Percentiles rank a stretch among this genome's conserved stretches.
Evolutionary conservation across 2,797 vertebrate genomes (phyloP).

Genomic region (Schizopygopsis pylzovi): DNA sequence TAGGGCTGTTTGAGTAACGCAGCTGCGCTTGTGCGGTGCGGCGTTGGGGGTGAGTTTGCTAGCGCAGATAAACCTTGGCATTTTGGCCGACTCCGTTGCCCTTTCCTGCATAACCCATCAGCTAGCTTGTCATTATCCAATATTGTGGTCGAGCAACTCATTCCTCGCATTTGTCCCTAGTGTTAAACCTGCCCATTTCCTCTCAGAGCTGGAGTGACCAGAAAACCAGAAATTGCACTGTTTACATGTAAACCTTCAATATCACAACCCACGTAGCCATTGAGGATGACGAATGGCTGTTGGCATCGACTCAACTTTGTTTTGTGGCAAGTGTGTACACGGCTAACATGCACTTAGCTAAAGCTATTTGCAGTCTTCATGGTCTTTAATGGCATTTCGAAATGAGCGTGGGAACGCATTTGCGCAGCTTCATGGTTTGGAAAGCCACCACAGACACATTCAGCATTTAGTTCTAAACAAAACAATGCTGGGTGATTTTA

Average conservation of each 20-base stretch:
- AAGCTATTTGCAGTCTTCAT: constrained; percentile 69
- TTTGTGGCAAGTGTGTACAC: constrained; percentile 73
- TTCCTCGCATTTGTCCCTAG: constrained; percentile 81
- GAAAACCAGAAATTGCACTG: constrained; percentile 82
- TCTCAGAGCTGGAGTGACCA: constrained; percentile 79
- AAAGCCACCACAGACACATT: constrained; percentile 31
- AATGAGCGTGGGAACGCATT: constrained; percentile 64
- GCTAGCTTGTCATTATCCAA: constrained; percentile 80
- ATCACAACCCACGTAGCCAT: constrained; percentile 71
- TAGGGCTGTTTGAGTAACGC: constrained; percentile 69
- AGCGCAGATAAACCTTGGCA: constrained; percentile 59
- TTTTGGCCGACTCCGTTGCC: constrained; percentile 62
- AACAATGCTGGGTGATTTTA: constrained; percentile 20
- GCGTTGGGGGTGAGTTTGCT: constrained; percentile 53
- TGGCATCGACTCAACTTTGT: constrained; percentile 74
- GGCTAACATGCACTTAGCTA: constrained; percentile 68
- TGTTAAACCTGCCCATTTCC: constrained; percentile 81
- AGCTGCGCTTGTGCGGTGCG: constrained; percentile 55
- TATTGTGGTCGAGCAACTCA: constrained; percentile 77
- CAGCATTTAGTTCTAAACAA: constrained; percentile 15
- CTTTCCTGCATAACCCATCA: constrained; percentile 70
- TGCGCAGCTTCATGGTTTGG: constrained; percentile 69
- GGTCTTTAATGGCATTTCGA: constrained; percentile 67
- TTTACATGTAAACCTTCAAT: constrained; percentile 83
- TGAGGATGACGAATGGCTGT: constrained; percentile 76